phyloP scores from a whole-genome alignment of 2,797 vertebrate species.

The Liasis olivaceus region DNA sequence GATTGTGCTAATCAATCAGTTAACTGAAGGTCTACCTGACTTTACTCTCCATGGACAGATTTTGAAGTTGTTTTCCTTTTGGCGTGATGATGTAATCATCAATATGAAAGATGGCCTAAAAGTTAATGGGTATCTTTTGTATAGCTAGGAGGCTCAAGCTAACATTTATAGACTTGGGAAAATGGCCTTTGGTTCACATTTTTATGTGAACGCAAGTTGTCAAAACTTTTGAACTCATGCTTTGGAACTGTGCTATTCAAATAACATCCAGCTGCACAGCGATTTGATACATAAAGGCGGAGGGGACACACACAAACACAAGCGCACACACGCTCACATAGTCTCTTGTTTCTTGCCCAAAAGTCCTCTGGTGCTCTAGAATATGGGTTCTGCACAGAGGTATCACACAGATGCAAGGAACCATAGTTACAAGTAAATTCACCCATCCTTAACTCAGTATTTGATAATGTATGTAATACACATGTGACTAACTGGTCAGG shows the following conservation, averaged over 20 bases:
- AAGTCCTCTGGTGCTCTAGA: neutral
- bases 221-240: neutral
- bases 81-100: neutral
- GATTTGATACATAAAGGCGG: neutral
- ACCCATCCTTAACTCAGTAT: neutral
- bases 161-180: neutral
- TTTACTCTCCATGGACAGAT: neutral
- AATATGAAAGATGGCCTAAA: neutral
- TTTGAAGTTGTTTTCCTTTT: neutral
- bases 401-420: neutral
- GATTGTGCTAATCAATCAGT: neutral
- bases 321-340: neutral
- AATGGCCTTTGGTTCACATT: neutral
- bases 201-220: neutral
- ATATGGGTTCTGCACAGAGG: neutral
- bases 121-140: neutral
- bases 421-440: neutral
- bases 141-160: neutral
- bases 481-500: neutral
- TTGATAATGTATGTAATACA: neutral
- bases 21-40: neutral
- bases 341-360: neutral
- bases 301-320: neutral
- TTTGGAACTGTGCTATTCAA: neutral
- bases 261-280: neutral